A percentile compares a stretch with the other conserved stretches of the same genome.
Evolutionary conservation across 2,797 vertebrate genomes (phyloP).

Genomic region (Rhinichthys osculus): DNA sequence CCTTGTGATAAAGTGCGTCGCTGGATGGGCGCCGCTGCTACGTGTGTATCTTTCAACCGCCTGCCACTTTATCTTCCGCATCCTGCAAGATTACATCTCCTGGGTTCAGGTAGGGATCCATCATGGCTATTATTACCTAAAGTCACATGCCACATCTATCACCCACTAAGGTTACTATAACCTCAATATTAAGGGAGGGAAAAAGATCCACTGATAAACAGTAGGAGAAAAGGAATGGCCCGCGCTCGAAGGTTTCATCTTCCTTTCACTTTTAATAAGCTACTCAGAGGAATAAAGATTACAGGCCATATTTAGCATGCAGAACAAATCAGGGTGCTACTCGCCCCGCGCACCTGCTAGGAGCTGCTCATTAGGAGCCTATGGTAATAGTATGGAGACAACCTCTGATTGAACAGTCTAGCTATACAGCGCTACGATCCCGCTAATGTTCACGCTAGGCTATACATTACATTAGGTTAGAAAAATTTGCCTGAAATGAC

Average conservation of each 20-base stretch:
- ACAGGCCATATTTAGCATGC: conserved; percentile 87
- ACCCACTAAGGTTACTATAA: conserved; percentile 83
- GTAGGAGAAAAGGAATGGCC: conserved; percentile 77
- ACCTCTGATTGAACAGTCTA: conserved; percentile 70
- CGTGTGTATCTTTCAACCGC: conserved; percentile 80
- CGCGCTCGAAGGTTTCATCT: conserved; percentile 74
- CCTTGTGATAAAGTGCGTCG: conserved; percentile 78
- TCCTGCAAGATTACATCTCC: conserved; percentile 84
- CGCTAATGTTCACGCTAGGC: background rate
- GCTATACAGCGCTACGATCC: conserved; percentile 65
- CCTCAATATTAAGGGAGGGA: conserved; percentile 85
- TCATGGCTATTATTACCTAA: conserved; percentile 78
- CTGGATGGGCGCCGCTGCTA: conserved; percentile 77
- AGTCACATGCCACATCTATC: conserved; percentile 80
- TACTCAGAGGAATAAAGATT: conserved; percentile 80
- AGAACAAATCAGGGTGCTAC: conserved; percentile 84
- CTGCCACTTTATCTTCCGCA: conserved; percentile 83
- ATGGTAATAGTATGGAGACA: conserved; percentile 64
- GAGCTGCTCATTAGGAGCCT: conserved; percentile 80
- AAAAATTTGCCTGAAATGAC: background rate
- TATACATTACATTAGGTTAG: background rate
- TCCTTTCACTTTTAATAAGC: conserved; percentile 81
- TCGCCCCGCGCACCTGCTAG: conserved; percentile 77
- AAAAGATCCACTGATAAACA: conserved; percentile 79
- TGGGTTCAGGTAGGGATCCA: conserved; percentile 80